phyloP scores from a whole-genome alignment of 2,797 vertebrate species.

The Masticophis lateralis region DNA sequence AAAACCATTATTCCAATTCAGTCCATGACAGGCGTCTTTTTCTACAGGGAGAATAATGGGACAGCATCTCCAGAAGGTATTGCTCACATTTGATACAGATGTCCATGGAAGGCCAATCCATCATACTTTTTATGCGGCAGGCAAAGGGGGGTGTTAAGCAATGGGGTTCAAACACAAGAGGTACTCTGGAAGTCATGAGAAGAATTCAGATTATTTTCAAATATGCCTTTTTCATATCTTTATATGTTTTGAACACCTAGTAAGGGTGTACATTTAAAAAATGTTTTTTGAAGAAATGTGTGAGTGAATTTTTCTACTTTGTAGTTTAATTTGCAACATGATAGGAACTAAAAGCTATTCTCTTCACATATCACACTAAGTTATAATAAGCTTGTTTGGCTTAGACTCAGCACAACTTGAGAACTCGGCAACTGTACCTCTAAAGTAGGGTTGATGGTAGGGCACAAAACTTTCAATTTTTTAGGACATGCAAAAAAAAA shows the following conservation, averaged over 20 bases:
- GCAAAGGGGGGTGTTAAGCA: constrained; percentile 42
- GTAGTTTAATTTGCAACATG: not conserved
- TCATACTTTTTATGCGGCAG: constrained; percentile 29
- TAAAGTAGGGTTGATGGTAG: not conserved
- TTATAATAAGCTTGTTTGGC: not conserved
- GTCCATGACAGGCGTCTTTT: constrained; percentile 51
- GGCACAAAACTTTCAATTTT: not conserved
- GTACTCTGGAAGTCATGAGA: constrained; percentile 52
- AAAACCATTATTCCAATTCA: constrained; percentile 34
- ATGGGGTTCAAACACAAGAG: constrained; percentile 59
- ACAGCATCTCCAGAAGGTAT: constrained; percentile 51
- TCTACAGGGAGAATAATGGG: constrained; percentile 28
- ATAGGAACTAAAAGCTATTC: not conserved
- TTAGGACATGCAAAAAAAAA: not conserved
- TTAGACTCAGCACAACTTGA: not conserved
- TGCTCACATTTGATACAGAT: constrained; percentile 59
- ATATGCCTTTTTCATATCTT: not conserved
- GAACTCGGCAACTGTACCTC: not conserved
- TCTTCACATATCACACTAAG: not conserved
- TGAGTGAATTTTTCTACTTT: not conserved
- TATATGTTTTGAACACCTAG: not conserved
- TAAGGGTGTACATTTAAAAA: not conserved
- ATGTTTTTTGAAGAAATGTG: not conserved
- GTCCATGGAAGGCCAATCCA: constrained; percentile 59
- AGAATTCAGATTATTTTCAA: constrained; percentile 5